phyloP scores from a whole-genome alignment of 2,797 vertebrate species.

The Cirrhinus molitorella region DNA sequence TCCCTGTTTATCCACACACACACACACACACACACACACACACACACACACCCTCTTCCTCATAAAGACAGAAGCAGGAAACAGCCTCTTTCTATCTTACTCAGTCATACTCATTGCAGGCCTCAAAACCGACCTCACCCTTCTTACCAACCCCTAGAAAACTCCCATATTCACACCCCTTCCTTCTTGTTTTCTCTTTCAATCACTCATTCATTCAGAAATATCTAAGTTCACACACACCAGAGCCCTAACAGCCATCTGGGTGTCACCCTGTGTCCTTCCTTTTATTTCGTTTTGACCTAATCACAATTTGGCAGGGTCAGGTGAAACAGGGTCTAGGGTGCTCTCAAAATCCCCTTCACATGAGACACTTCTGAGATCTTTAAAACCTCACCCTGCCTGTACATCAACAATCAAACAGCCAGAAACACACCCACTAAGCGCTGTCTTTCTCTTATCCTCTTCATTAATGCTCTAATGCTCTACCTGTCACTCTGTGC shows the following conservation, averaged over 20 bases:
- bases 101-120: background rate
- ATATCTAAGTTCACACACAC: background rate
- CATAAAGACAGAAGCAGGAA: background rate
- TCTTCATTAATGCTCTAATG: conserved; percentile 37
- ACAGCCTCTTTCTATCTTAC: conserved; percentile 6
- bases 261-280: background rate
- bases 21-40: background rate
- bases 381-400: background rate
- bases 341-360: too few species aligned
- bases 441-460: background rate
- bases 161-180: conserved; percentile 26
- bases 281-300: background rate
- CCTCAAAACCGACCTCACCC: conserved; percentile 5
- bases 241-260: conserved; percentile 1
- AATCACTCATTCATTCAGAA: conserved; percentile 28
- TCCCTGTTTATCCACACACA: background rate
- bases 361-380: too few species aligned
- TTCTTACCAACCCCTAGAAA: conserved; percentile 8
- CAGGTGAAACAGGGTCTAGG: background rate
- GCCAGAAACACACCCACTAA: background rate
- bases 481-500: conserved; percentile 34
- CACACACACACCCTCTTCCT: conserved; percentile 20
- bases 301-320: background rate
- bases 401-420: background rate
- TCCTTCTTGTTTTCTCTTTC: conserved; percentile 5